Evolutionary conservation across 2,113 vertebrate genomes (phyloP).

Genomic region (Bombycilla garrulus): DNA sequence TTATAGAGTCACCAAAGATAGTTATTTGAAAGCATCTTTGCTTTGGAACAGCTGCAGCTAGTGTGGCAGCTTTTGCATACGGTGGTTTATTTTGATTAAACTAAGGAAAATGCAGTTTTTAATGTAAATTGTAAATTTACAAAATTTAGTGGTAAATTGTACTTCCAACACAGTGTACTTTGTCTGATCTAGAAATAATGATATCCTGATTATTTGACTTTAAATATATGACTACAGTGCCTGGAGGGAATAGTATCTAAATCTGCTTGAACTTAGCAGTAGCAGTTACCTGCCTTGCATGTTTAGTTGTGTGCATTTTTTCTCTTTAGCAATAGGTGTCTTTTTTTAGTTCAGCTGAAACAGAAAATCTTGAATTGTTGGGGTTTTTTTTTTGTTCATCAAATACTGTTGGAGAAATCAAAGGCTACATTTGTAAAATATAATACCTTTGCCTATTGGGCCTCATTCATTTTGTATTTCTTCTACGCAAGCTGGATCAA

Average conservation of each 20-base stretch:
- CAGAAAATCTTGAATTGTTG: neutral
- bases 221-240: neutral
- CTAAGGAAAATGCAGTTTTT: neutral
- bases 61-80: neutral
- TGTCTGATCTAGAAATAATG: neutral
- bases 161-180: neutral
- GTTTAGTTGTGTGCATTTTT: neutral
- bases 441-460: conserved; percentile 29
- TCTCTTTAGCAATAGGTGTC: neutral
- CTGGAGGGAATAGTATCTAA: neutral
- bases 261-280: neutral
- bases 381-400: neutral
- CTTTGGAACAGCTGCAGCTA: neutral
- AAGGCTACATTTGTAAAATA: conserved; percentile 22
- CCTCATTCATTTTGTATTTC: conserved; percentile 41
- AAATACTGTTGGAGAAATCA: conserved; percentile 38
- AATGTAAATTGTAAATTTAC: neutral
- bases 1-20: neutral
- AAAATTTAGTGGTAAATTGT: neutral
- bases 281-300: neutral
- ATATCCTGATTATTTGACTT: neutral
- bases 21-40: neutral
- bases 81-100: neutral
- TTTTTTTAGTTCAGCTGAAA: neutral
- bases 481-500: conserved; percentile 3